phyloP scores from a whole-genome alignment of 2,113 vertebrate genomes.

The Gobiocypris rarus region DNA sequence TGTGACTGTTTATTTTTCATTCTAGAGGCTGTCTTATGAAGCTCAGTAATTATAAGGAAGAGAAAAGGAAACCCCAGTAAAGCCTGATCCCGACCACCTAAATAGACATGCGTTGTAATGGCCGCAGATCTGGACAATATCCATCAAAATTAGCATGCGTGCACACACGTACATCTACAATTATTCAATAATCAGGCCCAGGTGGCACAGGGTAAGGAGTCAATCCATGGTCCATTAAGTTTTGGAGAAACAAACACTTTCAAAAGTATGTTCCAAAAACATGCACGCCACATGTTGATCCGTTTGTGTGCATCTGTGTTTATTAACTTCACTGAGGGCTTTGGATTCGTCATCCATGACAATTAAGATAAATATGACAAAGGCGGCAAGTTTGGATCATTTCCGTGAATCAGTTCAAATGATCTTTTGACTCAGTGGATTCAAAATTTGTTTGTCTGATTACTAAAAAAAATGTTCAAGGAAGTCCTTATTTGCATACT shows the following conservation, averaged over 20 bases:
- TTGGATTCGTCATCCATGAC: background rate
- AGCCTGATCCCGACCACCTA: background rate
- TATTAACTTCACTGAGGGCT: background rate
- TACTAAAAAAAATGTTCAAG: background rate
- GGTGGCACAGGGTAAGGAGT: background rate
- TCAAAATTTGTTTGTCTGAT: background rate
- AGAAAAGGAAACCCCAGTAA: background rate
- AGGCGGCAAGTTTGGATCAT: background rate
- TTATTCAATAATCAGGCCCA: conserved; percentile 32
- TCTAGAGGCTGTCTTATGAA: background rate
- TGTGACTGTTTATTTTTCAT: too few species aligned
- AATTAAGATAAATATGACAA: background rate
- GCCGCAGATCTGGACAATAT: conserved; percentile 65
- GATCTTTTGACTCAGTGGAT: background rate
- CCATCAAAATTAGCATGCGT: conserved; percentile 72
- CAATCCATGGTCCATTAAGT: conserved; percentile 1
- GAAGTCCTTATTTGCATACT: background rate
- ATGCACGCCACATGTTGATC: conserved; percentile 12
- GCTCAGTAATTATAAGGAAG: background rate
- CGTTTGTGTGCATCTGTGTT: conserved; percentile 5
- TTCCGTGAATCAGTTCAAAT: background rate
- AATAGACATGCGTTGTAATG: conserved; percentile 65
- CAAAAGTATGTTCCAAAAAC: background rate
- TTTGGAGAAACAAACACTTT: conserved; percentile 15
- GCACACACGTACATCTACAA: conserved; percentile 53